These are phyloP conservation scores for Heliconius hewitsoni DNA, from an alignment of 1,140 invertebrate genomes.

Conservation along the genomic window DNA sequence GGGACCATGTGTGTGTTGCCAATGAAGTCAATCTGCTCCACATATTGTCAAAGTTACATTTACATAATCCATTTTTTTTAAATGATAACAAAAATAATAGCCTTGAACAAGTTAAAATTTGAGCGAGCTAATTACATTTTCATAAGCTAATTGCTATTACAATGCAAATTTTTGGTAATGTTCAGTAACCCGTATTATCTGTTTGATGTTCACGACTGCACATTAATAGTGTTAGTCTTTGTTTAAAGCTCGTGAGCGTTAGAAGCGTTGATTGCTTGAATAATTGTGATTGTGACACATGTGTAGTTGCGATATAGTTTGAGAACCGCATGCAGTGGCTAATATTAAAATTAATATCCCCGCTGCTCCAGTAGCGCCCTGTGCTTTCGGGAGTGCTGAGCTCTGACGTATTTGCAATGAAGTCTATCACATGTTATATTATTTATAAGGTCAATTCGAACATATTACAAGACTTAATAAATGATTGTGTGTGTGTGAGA, in stretches of 20 bases:
- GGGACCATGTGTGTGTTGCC: slow-evolving; percentile 74
- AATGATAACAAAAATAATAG: background rate
- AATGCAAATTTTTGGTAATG: slow-evolving; percentile 26
- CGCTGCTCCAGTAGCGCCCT: slow-evolving; percentile 72
- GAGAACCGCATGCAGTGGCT: slow-evolving; percentile 65
- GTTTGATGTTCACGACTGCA: slow-evolving; percentile 12
- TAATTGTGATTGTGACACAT: slow-evolving; percentile 14
- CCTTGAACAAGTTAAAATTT: slow-evolving; percentile 15
- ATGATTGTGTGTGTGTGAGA: slow-evolving; percentile 73
- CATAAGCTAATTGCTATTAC: slow-evolving; percentile 25
- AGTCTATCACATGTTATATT: slow-evolving; percentile 58
- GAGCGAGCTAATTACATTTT: slow-evolving; percentile 18
- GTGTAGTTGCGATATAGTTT: slow-evolving; percentile 52
- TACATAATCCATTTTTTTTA: background rate
- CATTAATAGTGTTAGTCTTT: slow-evolving; percentile 22
- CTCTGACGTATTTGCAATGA: slow-evolving; percentile 63
- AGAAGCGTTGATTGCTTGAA: slow-evolving; percentile 20
- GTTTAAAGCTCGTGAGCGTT: slow-evolving; percentile 12
- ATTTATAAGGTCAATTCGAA: slow-evolving; percentile 54
- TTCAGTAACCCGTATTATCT: slow-evolving; percentile 27
- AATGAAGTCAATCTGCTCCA: slow-evolving; percentile 72
- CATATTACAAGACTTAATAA: slow-evolving; percentile 58
- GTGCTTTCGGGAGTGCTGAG: slow-evolving; percentile 64
- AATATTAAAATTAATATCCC: slow-evolving; percentile 79
- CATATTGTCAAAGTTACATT: slow-evolving; percentile 61